phyloP scores from a whole-genome alignment of 2,888 invertebrate genomes.

The Hartigia nigra region DNA sequence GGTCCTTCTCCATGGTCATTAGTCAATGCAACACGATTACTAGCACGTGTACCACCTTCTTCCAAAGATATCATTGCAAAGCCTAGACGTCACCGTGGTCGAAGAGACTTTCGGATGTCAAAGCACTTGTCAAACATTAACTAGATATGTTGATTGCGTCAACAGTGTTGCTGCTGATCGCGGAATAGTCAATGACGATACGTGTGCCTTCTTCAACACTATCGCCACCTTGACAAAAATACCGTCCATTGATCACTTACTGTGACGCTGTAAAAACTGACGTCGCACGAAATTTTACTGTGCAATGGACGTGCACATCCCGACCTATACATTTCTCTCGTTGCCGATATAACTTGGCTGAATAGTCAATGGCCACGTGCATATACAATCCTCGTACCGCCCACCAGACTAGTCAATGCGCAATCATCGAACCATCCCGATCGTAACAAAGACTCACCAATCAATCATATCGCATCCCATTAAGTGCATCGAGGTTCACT shows the following conservation, averaged over 20 bases:
- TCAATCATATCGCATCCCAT: background rate
- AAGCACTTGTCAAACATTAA: background rate
- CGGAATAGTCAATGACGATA: background rate
- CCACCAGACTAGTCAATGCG: background rate
- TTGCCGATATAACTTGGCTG: too few species aligned
- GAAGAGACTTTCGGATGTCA: background rate
- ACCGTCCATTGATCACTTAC: background rate
- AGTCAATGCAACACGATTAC: background rate
- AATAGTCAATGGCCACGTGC: background rate
- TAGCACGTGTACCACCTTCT: background rate
- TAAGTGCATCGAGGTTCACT: background rate
- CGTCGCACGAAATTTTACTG: background rate
- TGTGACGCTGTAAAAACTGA: background rate
- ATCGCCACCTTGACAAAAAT: background rate
- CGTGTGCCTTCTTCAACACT: background rate
- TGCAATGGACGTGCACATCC: background rate
- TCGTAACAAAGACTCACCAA: too few species aligned
- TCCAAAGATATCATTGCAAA: background rate
- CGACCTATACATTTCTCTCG: background rate
- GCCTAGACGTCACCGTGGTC: background rate
- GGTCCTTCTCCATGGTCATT: background rate
- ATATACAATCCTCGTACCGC: background rate
- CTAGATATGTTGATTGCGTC: background rate
- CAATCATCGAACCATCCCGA: background rate
- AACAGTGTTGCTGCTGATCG: background rate